Percentiles rank a stretch among this genome's conserved stretches.
Evolutionary conservation across 2,888 invertebrate genomes (phyloP).

Genomic region (Lepetodrilus schrolli): DNA sequence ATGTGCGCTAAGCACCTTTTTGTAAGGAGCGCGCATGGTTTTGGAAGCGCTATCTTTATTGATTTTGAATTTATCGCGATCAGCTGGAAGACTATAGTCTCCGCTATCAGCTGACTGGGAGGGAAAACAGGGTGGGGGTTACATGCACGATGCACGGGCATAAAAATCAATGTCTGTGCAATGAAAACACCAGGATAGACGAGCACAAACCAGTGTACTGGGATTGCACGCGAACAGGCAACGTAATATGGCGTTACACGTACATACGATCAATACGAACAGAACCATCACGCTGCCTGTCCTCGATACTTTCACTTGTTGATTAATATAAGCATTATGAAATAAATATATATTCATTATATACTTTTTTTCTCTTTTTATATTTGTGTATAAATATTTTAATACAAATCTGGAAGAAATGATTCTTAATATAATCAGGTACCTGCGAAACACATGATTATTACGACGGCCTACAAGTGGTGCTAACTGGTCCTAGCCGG

Average conservation of each 20-base stretch:
- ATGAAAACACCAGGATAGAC: neutral
- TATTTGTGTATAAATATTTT: too few species aligned
- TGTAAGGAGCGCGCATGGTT: neutral
- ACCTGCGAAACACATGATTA: neutral
- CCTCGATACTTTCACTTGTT: too few species aligned
- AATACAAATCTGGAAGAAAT: too few species aligned
- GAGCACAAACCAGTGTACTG: neutral
- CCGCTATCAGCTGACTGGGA: neutral
- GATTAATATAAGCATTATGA: too few species aligned
- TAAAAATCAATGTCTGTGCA: constrained; percentile 13
- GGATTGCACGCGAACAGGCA: constrained; percentile 4
- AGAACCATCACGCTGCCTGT: too few species aligned
- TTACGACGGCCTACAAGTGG: neutral
- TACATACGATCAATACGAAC: neutral
- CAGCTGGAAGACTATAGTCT: neutral
- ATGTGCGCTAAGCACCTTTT: neutral
- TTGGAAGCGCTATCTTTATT: neutral
- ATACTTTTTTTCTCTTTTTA: too few species aligned
- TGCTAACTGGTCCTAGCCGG: constrained; percentile 1
- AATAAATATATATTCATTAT: too few species aligned
- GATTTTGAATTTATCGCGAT: neutral
- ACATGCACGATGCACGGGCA: constrained; percentile 4
- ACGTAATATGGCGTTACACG: constrained; percentile 4
- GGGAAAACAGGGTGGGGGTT: too few species aligned
- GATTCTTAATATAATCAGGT: too few species aligned